These are phyloP conservation scores for Agrochola macilenta DNA, from an alignment of 2,888 invertebrate species.

Conservation along the genomic window DNA sequence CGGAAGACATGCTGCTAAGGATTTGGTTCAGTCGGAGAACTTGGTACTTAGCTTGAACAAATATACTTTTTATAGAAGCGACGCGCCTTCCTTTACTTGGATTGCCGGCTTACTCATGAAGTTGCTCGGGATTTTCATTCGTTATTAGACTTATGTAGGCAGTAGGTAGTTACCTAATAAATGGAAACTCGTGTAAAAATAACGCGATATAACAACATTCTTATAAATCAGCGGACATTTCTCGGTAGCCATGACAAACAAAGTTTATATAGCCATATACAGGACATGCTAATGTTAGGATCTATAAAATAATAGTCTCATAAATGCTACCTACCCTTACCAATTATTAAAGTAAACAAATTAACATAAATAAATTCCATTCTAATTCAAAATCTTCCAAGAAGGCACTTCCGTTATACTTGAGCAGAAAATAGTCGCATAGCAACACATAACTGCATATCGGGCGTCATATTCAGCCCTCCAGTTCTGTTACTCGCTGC, in stretches of 20 bases:
- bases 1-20: constrained; percentile 44
- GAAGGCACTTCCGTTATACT: constrained; percentile 67
- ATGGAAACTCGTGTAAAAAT: neutral
- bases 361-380: constrained; percentile 41
- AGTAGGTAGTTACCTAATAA: neutral
- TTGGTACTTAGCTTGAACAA: constrained; percentile 29
- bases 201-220: neutral
- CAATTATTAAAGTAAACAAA: constrained; percentile 6
- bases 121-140: neutral
- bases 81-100: neutral
- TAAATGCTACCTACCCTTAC: neutral
- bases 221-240: neutral
- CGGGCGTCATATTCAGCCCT: constrained; percentile 71
- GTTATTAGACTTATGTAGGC: neutral
- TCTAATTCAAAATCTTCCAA: constrained; percentile 64
- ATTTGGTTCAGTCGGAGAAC: constrained; percentile 22
- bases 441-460: constrained; percentile 68
- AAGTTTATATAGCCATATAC: neutral
- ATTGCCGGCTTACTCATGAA: neutral
- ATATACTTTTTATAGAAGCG: neutral
- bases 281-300: neutral
- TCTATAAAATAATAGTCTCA: constrained; percentile 1
- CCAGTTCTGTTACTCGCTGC: constrained; percentile 74
- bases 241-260: neutral
- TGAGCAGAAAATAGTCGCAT: constrained; percentile 70